Evolutionary conservation across 2,113 vertebrate genomes (phyloP).

Genomic region (Sardina pilchardus): DNA sequence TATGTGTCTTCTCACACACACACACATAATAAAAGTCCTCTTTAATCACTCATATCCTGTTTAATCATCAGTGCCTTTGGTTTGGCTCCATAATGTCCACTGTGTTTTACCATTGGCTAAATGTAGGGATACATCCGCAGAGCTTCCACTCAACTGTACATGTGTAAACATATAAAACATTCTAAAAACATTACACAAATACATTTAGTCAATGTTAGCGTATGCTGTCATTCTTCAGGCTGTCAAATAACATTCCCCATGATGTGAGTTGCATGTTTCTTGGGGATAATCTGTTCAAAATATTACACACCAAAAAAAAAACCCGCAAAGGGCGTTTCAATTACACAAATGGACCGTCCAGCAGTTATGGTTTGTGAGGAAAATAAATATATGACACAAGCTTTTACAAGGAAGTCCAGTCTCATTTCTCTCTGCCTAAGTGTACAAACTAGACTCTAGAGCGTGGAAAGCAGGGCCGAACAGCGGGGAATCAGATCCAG

Average conservation of each 20-base stretch:
- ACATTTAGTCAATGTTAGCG: constrained; percentile 48
- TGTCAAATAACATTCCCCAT: constrained; percentile 42
- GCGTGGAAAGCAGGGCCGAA: constrained; percentile 34
- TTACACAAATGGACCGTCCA: constrained; percentile 71
- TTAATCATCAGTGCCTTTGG: constrained; percentile 66
- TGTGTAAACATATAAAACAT: not conserved
- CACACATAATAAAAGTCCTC: constrained; percentile 70
- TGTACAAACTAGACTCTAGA: constrained; percentile 29
- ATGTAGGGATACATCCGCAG: not conserved
- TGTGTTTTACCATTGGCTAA: not conserved
- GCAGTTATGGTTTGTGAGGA: constrained; percentile 61
- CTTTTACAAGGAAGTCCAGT: constrained; percentile 45
- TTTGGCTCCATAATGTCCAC: constrained; percentile 37
- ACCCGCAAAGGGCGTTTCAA: constrained; percentile 72
- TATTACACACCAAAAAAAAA: constrained; percentile 45
- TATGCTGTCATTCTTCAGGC: constrained; percentile 56
- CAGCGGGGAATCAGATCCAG: constrained; percentile 42
- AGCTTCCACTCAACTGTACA: not conserved
- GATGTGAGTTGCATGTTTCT: constrained; percentile 61
- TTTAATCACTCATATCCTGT: constrained; percentile 75
- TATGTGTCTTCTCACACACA: constrained; percentile 70
- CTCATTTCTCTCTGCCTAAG: constrained; percentile 30
- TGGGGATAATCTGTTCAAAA: not conserved
- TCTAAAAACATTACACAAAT: constrained; percentile 22
- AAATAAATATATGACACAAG: constrained; percentile 67